These are phyloP conservation scores for Sceloporus tristichus DNA, from an alignment of 2,113 vertebrate genomes.

Conservation along the genomic window DNA sequence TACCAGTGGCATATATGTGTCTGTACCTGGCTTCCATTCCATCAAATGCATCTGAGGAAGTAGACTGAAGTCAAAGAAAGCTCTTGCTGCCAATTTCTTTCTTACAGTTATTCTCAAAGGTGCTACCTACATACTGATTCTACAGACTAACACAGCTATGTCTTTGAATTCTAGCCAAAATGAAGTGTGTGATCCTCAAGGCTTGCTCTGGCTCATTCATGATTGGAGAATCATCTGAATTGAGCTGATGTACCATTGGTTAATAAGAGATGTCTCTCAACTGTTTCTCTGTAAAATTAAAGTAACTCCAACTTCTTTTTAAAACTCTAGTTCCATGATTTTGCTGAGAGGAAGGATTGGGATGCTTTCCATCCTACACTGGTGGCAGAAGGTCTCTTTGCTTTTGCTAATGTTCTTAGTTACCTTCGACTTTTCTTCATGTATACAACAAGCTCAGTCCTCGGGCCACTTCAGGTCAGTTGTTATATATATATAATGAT, in stretches of 20 bases:
- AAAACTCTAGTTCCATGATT: slow-evolving; percentile 78
- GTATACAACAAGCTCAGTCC: slow-evolving; percentile 98
- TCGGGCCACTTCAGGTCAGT: slow-evolving; percentile 95
- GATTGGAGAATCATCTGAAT: neutral
- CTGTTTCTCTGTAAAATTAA: slow-evolving; percentile 6
- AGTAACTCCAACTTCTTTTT: slow-evolving; percentile 62
- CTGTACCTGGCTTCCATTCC: no score
- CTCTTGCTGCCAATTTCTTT: no score
- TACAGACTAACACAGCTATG: no score
- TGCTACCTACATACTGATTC: no score
- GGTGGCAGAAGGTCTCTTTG: slow-evolving; percentile 97
- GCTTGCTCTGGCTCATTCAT: neutral
- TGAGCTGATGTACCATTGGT: neutral
- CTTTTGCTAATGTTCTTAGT: slow-evolving; percentile 96
- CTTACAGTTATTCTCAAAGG: no score
- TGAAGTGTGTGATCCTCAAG: neutral
- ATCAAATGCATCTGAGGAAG: no score
- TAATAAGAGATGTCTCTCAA: neutral
- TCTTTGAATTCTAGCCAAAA: neutral
- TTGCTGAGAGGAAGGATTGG: slow-evolving; percentile 94
- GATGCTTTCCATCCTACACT: slow-evolving; percentile 97
- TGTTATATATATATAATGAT: neutral
- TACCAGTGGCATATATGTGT: no score
- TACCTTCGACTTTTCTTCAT: slow-evolving; percentile 99
- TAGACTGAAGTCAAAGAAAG: no score